These are phyloP conservation scores for Bombus difficillimus DNA, from an alignment of 1,140 invertebrate genomes.

Conservation along the genomic window DNA sequence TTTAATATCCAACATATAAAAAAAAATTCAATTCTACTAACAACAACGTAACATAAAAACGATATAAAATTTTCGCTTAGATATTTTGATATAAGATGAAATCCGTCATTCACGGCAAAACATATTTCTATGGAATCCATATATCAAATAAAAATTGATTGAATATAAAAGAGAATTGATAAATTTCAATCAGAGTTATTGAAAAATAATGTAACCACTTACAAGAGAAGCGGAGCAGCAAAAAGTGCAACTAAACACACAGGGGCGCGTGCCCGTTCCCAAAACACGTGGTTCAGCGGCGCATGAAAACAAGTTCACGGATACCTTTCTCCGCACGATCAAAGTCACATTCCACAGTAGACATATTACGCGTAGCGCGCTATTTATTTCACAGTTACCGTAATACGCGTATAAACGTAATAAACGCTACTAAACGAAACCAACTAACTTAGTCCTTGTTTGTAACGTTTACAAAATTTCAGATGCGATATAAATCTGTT, in stretches of 20 bases:
- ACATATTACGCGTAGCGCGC: background rate
- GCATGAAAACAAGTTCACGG: constrained; percentile 63
- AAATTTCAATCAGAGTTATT: background rate
- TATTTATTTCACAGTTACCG: background rate
- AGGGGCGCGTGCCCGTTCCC: constrained; percentile 49
- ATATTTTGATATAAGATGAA: background rate
- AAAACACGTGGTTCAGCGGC: constrained; percentile 66
- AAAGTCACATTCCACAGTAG: background rate
- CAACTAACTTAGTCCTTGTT: no score
- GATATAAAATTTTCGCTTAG: no score
- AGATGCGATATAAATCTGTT: background rate
- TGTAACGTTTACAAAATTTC: background rate
- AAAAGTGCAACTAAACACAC: constrained; percentile 32
- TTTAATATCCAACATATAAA: no score
- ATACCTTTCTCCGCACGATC: constrained; percentile 33
- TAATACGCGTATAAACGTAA: background rate
- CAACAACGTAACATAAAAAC: no score
- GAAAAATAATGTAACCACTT: background rate
- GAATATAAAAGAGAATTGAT: background rate
- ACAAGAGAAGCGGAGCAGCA: background rate
- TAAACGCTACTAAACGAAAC: background rate
- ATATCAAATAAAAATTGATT: background rate
- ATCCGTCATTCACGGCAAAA: background rate
- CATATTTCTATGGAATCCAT: background rate
- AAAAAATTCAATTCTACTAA: no score